Base-by-base conservation (phyloP, 2,888 invertebrate genomes). In the Empis livida region DNA sequence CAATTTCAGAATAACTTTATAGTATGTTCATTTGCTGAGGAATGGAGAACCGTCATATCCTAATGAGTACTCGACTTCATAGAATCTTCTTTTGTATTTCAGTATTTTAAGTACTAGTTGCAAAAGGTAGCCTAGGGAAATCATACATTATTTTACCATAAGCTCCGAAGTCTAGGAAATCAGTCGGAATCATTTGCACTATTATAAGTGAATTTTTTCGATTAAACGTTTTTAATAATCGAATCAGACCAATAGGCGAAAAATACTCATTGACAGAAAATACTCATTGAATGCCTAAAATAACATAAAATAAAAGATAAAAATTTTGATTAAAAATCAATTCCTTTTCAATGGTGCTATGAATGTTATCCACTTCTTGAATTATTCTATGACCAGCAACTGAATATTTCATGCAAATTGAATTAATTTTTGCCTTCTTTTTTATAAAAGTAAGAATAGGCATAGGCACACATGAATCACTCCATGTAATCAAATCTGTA, bases 291-390 rank as follows among this genome's bases (percentile, higher is more conserved):
- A n/a, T n/a, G n/a, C n/a, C n/a, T n/a, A n/a, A n/a, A n/a, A n/a
- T n/a, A n/a, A n/a, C n/a, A n/a, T n/a, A n/a, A n/a, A n/a, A n/a
- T n/a, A n/a, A n/a, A n/a, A n/a, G n/a, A n/a, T n/a, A n/a, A n/a
- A n/a, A n/a, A n/a, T n/a, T n/a, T n/a, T n/a, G n/a, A n/a, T n/a
- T n/a, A n/a, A n/a, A n/a, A n/a, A n/a, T n/a, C n/a, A n/a, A 42
- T 42, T 43, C 20, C 40, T 45, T 47, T 47, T 77, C 79, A 62
- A 85, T 83, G 70, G 45, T 46, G 15, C 49, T 49, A 38, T 49
- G 49, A 2, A 42, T 46, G 11, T 48, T 48, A 17, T 45, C 43
- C 14, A 45, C 40, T 31, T 48, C 49, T 15, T 43, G 45, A 16
- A 48, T 32, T 40, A 43, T 45, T 44, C 43, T 44, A 43, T 49